Percentiles rank a stretch among this genome's conserved stretches.
Conservation (phyloP, 1,140 invertebrate genomes). For the Trichomalopsis sarcophagae region DNA sequence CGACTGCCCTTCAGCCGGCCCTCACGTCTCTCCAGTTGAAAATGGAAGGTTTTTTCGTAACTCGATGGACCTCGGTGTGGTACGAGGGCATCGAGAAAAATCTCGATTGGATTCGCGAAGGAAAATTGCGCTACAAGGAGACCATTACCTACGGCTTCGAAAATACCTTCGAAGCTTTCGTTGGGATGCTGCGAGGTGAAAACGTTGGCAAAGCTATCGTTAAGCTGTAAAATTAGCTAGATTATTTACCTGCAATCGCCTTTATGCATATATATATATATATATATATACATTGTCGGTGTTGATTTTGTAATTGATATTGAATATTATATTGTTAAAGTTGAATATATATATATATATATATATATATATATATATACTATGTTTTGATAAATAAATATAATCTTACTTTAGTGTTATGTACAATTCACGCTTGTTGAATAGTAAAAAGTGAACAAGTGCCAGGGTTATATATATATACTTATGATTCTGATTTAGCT, state of each 20-base stretch:
- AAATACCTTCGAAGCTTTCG: conserved; percentile 79
- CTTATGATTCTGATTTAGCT: no score
- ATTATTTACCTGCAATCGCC: not conserved
- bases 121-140: conserved; percentile 79
- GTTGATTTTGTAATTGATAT: not conserved
- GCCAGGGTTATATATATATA: no score
- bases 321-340: no score
- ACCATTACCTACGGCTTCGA: conserved; percentile 80
- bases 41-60: conserved; percentile 79
- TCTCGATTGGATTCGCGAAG: conserved; percentile 76
- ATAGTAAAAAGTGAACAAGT: no score
- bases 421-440: no score
- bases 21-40: conserved; percentile 76
- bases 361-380: no score
- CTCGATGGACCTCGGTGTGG: conserved; percentile 73
- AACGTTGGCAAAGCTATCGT: conserved; percentile 82
- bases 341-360: no score
- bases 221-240: conserved; percentile 66
- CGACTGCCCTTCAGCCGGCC: conserved; percentile 73
- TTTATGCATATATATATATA: not conserved
- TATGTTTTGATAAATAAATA: no score
- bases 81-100: conserved; percentile 77
- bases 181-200: conserved; percentile 77
- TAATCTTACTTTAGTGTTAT: no score
- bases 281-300: not conserved